Conservation (phyloP, 2,113 vertebrate species). For the Crotalus tigris region DNA sequence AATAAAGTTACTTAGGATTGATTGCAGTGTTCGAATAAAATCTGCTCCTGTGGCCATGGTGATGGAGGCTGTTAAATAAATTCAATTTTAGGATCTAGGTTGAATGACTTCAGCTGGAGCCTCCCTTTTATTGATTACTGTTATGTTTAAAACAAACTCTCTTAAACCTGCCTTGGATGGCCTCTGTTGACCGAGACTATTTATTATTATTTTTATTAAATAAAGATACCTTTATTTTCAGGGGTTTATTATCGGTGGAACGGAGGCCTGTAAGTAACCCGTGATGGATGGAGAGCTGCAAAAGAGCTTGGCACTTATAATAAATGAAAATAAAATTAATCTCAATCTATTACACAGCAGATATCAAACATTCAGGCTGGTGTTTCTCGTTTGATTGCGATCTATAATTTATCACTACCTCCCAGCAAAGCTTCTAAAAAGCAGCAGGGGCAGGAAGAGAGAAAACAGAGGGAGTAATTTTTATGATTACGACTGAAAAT, state of each 20-base stretch:
- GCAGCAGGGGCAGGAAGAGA: too few species aligned
- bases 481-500: not conserved
- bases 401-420: constrained; percentile 12
- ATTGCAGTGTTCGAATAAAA: too few species aligned
- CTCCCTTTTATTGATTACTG: not conserved
- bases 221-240: not conserved
- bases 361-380: not conserved
- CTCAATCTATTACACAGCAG: not conserved
- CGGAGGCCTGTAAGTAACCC: not conserved
- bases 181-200: not conserved
- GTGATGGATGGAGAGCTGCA: not conserved
- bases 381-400: constrained; percentile 1
- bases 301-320: not conserved
- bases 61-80: too few species aligned
- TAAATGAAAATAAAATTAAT: constrained; percentile 19
- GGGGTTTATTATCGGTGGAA: not conserved
- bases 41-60: too few species aligned
- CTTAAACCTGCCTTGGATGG: not conserved
- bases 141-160: not conserved
- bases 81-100: too few species aligned
- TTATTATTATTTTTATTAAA: too few species aligned
- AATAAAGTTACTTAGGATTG: too few species aligned
- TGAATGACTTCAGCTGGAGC: not conserved
- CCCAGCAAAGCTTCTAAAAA: not conserved
- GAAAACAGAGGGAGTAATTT: not conserved